Evolutionary conservation across 1,140 invertebrate species (phyloP).

Genomic region (Sminthurinus signatus): DNA sequence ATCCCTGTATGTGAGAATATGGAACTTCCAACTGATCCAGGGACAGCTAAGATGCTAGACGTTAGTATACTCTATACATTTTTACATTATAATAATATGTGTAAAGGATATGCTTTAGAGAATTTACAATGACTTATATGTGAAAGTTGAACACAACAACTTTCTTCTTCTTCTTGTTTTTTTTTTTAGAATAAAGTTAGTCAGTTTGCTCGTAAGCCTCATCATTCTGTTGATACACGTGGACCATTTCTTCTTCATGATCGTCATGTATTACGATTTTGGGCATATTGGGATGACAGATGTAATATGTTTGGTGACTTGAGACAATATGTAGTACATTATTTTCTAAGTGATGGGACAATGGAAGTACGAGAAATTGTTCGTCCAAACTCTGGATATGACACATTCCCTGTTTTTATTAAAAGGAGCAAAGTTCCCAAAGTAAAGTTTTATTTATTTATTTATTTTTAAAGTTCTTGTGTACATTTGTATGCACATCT

Average conservation of each 20-base stretch:
- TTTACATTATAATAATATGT: no score
- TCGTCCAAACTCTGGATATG: slow-evolving; percentile 59
- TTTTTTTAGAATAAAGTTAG: slow-evolving; percentile 42
- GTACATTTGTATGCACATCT: no score
- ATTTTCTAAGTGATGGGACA: slow-evolving; percentile 80
- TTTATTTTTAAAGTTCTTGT: background rate
- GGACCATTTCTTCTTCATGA: slow-evolving; percentile 70
- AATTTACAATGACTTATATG: background rate
- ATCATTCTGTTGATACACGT: slow-evolving; percentile 48
- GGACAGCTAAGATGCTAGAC: slow-evolving; percentile 47
- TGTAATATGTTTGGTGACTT: slow-evolving; percentile 62
- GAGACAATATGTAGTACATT: slow-evolving; percentile 68
- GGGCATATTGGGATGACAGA: slow-evolving; percentile 83
- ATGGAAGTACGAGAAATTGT: slow-evolving; percentile 75
- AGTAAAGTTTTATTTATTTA: slow-evolving; percentile 45
- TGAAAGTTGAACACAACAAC: no score
- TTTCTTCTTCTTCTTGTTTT: no score
- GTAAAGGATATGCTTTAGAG: background rate
- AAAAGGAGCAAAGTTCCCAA: slow-evolving; percentile 71
- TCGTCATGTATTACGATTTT: slow-evolving; percentile 70
- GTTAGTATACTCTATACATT: slow-evolving; percentile 43
- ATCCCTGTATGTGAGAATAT: slow-evolving; percentile 69
- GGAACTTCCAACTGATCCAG: slow-evolving; percentile 53
- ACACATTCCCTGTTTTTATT: slow-evolving; percentile 63
- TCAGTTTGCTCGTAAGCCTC: slow-evolving; percentile 52